Percentiles rank a stretch among this genome's conserved stretches.
These are phyloP conservation scores for Sebastiscus albofasciatus DNA, from an alignment of 2,797 vertebrate genomes.

Conservation along the genomic window DNA sequence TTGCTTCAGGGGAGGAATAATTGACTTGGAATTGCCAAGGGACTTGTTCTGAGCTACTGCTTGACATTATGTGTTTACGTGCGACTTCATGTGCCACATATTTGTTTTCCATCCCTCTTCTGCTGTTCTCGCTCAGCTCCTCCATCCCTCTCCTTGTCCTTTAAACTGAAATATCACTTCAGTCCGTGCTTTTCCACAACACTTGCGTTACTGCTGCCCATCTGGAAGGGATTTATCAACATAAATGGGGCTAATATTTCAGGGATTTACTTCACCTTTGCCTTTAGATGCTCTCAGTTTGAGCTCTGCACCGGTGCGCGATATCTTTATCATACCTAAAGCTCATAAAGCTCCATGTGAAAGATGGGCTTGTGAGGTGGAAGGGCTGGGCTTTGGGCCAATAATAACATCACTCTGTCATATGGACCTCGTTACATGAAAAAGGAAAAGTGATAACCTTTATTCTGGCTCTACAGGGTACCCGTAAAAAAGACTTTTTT, in stretches of 20 bases:
- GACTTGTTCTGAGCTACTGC: slow-evolving; percentile 20
- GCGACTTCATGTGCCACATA: slow-evolving; percentile 7
- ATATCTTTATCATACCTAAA: slow-evolving; percentile 15
- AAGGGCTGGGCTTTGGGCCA: slow-evolving; percentile 28
- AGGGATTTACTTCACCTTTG: slow-evolving; percentile 20
- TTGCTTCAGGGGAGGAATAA: slow-evolving; percentile 35
- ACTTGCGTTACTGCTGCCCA: neutral
- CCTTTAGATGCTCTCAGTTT: slow-evolving; percentile 5
- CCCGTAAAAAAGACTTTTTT: slow-evolving; percentile 6
- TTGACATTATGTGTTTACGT: slow-evolving; percentile 34
- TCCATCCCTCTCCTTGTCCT: neutral
- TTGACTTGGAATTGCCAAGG: slow-evolving; percentile 40
- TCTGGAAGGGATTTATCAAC: slow-evolving; percentile 7
- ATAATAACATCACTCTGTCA: slow-evolving; percentile 20
- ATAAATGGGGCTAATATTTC: neutral
- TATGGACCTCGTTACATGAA: slow-evolving; percentile 14
- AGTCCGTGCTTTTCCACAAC: neutral
- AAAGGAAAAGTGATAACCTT: slow-evolving; percentile 11
- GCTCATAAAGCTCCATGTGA: slow-evolving; percentile 18
- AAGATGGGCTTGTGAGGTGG: slow-evolving; percentile 2
- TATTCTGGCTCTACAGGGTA: neutral
- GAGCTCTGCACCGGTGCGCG: neutral
- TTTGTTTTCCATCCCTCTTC: slow-evolving; percentile 24
- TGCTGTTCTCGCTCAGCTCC: neutral
- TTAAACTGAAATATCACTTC: neutral